Base-by-base conservation (phyloP, 2,113 vertebrate genomes). In the Sebastes schlegelii region DNA sequence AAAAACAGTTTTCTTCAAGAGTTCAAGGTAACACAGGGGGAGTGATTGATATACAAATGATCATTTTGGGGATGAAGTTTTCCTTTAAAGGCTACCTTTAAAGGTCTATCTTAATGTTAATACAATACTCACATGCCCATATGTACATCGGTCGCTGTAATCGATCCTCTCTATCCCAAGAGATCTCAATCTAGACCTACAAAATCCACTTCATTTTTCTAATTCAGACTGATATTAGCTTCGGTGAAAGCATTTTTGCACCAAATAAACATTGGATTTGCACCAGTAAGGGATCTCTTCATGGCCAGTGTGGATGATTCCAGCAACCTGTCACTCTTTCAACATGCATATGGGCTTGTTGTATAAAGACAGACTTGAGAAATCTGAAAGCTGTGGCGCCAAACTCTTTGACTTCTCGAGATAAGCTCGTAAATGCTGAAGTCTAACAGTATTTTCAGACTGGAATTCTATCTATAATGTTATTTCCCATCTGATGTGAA, bases 401-500 rank as follows among this genome's bases (percentile, higher is more conserved):
- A 67, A 46, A 34, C 7, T n/a, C 19, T 26, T 17, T 8, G 51
- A 49, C 2, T 13, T 13, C 34, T 65, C 19, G 51, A 51, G 12
- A 34, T 34, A 34, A 34, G 34, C 10, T 52, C 6, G n/a, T 14
- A 26, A 12, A 64, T 2, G 17, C 58, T 52, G 43, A 42, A 12
- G n/a, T 51, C 64, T 13, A 16, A 34, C 57, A 1, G 43, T 54
- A 6, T 61, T 65, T 23, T 61, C 17, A 16, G 21, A 52, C 12
- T 21, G 6, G 13, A 40, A 10, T 46, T 8, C 8, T 42, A 64
- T 17, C 6, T 26, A 2, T 13, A 1, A 17, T 26, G 46, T 54
- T 7, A 19, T 68, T 70, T 77, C 78, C 74, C 66, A 60, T 19
- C 8, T 16, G 78, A 80, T 9, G 45, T 80, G 66, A 85, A 79